These are phyloP conservation scores for Crotalus horridus DNA, from an alignment of 2,113 vertebrate species.

Conservation along the genomic window DNA sequence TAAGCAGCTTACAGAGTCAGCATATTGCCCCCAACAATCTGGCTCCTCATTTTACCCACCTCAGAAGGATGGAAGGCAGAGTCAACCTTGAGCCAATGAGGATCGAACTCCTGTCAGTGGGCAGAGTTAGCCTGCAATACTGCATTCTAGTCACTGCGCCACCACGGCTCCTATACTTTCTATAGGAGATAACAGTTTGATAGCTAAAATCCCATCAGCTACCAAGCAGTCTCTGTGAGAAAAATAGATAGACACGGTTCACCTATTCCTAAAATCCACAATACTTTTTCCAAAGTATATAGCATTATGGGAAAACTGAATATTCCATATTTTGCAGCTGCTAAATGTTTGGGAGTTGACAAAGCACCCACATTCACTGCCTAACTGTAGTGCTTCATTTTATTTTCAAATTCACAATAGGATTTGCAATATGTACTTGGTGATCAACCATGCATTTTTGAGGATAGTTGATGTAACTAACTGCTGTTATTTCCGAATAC, in stretches of 20 bases:
- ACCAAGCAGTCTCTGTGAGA: not conserved
- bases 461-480: not conserved
- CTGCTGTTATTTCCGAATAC: not conserved
- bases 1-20: not conserved
- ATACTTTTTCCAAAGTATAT: not conserved
- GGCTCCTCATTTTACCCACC: not conserved
- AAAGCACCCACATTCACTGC: not conserved
- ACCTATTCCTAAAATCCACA: not conserved
- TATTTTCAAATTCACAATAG: not conserved
- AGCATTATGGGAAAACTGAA: not conserved
- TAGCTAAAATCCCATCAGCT: not conserved
- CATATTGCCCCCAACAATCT: not conserved
- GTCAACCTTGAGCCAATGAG: not conserved
- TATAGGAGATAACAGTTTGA: not conserved
- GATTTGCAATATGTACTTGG: not conserved
- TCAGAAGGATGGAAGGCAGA: not conserved
- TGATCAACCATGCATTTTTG: not conserved
- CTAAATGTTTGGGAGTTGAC: not conserved
- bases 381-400: not conserved
- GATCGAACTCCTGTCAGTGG: not conserved
- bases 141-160: not conserved
- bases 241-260: not conserved
- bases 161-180: not conserved
- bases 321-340: not conserved
- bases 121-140: not conserved